Conservation (phyloP, 2,113 vertebrate genomes). For the Eidolon helvum region DNA sequence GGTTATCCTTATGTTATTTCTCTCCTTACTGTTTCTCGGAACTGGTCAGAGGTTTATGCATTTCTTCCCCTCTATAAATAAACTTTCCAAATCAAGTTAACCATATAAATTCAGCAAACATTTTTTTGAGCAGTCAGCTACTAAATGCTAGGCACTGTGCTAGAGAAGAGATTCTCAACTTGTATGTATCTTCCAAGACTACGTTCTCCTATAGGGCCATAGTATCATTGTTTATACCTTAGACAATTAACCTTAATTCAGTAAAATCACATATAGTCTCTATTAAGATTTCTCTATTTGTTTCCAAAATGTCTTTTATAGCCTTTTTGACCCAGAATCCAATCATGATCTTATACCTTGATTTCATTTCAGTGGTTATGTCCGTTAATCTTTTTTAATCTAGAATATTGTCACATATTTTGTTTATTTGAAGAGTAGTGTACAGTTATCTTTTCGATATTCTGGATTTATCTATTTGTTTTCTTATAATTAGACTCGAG, state of each 20-base stretch:
- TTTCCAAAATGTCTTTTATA: neutral
- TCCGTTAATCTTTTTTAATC: neutral
- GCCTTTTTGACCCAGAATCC: neutral
- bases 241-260: neutral
- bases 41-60: neutral
- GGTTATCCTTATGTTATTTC: neutral
- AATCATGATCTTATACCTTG: neutral
- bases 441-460: neutral
- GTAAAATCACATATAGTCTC: neutral
- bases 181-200: neutral
- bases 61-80: neutral
- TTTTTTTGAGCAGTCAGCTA: neutral
- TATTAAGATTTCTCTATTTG: neutral
- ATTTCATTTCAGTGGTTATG: neutral
- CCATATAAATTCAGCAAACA: neutral
- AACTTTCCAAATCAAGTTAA: neutral
- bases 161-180: constrained; percentile 5
- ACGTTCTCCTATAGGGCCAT: neutral
- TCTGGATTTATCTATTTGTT: neutral
- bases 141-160: neutral
- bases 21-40: constrained; percentile 11
- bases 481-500: neutral
- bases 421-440: neutral
- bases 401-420: neutral
- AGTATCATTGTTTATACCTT: neutral